Conservation (phyloP, 2,113 vertebrate species). For the Parus major region DNA sequence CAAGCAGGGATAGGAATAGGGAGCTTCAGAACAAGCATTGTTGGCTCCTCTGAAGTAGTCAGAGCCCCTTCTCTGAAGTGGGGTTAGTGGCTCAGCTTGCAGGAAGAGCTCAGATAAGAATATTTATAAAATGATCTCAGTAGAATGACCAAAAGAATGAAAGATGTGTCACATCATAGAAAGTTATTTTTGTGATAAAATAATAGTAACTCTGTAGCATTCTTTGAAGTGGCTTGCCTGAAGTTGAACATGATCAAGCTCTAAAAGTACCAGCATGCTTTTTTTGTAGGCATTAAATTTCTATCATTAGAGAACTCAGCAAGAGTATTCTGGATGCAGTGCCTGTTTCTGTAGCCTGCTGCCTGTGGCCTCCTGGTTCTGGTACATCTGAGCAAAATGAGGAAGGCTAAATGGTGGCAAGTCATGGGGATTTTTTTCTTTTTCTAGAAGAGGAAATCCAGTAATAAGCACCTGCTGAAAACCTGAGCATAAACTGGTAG, state of each 20-base stretch:
- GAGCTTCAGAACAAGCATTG: neutral
- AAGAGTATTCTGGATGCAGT: neutral
- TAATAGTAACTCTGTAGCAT: neutral
- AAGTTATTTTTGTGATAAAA: neutral
- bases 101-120: neutral
- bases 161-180: neutral
- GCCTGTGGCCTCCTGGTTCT: neutral
- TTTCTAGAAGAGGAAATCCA: neutral
- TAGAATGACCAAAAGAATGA: neutral
- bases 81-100: neutral
- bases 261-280: neutral
- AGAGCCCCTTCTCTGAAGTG: neutral
- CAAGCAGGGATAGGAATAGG: neutral
- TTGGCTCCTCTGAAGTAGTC: neutral
- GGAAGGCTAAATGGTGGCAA: neutral
- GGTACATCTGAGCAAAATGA: neutral
- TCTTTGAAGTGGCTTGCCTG: neutral
- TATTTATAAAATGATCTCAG: neutral
- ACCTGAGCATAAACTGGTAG: neutral
- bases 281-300: neutral
- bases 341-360: neutral
- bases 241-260: neutral
- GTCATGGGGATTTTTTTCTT: neutral
- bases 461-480: neutral
- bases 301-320: neutral